Evolutionary conservation across 2,888 invertebrate species (phyloP), one percentile per base, ranked within the genome.

Genomic region (Sinotaia quadrata): DNA sequence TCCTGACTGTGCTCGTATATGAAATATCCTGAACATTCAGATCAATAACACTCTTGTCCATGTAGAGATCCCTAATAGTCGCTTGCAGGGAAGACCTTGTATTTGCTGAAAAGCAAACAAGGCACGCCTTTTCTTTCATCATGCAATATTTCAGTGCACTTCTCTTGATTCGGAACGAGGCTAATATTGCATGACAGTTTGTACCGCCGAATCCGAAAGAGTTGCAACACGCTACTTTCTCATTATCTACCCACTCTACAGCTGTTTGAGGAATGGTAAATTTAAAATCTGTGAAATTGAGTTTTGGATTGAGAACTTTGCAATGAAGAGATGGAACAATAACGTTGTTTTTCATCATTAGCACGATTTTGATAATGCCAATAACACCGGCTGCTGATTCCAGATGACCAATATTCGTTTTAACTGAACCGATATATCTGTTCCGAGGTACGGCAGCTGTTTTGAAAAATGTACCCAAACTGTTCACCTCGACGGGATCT

Each of bases 321-420:
- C 69, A 75, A 65, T 74, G 75, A 1, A 81, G 60, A n/a, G 78
- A 75, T 3, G 76, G 78, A 31, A 79, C 79, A 36, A 79, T 74
- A 12, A 37, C 47, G n/a, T 65, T 68, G 51, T 80, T 33, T 37
- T 65, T 56, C 68, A 72, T n/a, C 81, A 81, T 81, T 31, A 83
- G 66, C 31, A 81, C 52, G 8, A 81, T 76, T 56, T 83, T 83
- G 36, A 83, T 78, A 0, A 83, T 59, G 0, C 79, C 78, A 2
- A 81, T 80, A 8, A 78, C 76, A 0, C 82, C 83, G 1, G 83
- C 80, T 0, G 79, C 80, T 1, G 81, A 76, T 59, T 82, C 82
- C 27, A 75, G 69, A 56, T 83, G 83, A 5, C 83, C 83, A 37
- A 83, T 80, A 57, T 81, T 83, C 27, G 81, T 78, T 67, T 82